phyloP scores from a whole-genome alignment of 2,113 vertebrate genomes.

The Ophthalmotilapia sp. region DNA sequence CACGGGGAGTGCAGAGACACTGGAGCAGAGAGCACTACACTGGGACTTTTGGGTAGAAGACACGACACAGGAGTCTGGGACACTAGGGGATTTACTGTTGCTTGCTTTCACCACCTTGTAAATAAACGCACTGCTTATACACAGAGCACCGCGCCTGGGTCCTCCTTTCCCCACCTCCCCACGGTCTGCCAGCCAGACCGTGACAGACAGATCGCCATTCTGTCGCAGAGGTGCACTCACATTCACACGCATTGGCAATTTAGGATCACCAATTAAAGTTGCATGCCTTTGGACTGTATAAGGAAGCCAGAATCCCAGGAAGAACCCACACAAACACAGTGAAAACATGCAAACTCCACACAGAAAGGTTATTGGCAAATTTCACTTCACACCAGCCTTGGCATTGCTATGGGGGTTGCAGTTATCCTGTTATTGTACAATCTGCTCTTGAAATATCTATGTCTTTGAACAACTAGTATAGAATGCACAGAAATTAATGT shows the following conservation, averaged over 20 bases:
- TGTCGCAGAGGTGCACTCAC: background rate
- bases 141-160: background rate
- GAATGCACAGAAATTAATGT: background rate
- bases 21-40: background rate
- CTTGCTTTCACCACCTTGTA: background rate
- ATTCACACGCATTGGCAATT: background rate
- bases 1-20: no score
- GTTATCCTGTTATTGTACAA: background rate
- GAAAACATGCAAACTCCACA: background rate
- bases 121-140: background rate
- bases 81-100: background rate
- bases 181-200: background rate
- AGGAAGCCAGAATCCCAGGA: background rate
- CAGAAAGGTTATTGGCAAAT: background rate
- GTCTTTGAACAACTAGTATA: background rate
- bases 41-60: background rate
- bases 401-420: background rate
- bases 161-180: background rate
- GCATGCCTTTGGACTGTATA: background rate
- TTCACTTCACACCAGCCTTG: background rate
- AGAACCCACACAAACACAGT: background rate
- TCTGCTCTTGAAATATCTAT: background rate
- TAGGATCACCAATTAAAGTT: background rate
- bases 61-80: background rate
- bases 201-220: background rate